Evolutionary conservation across 2,888 invertebrate genomes (phyloP), one percentile per base, ranked within the genome.

Genomic region (Falcaria lacertinaria): DNA sequence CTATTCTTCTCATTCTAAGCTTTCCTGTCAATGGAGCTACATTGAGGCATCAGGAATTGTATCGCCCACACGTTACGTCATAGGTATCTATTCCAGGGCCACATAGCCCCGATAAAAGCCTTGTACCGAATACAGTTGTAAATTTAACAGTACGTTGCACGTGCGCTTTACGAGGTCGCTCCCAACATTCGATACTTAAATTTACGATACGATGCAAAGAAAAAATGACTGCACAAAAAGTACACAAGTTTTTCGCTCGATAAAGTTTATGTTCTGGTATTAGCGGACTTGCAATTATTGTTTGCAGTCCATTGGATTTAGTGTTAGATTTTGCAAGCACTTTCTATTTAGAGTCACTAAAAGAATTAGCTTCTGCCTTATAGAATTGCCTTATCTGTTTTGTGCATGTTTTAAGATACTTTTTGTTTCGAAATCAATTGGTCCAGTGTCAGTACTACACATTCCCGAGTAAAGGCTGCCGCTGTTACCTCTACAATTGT

Each of bases 141-240:
- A 60, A 59, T 63, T 54, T 58, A 53, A 66, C 63, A 66, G 60
- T 66, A 64, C 62, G 57, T 57, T 60, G 64, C 65, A 64, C 64
- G 67, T 61, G 53, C 60, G 54, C 43, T 73, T 69, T 72, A 69
- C 60, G 64, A 62, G 45, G 38, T 53, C 44, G 45, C 49, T 33
- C 48, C 60, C 52, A 54, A 43, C 50, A 64, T 54, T 58, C 54
- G 60, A 66, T 69, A 56, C 47, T 61, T 57, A 63, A 74, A 77
- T 76, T 74, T 75, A 78, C 62, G 75, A 64, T 60, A 60, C 60
- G 52, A 50, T 50, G 46, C 39, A 40, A 45, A 59, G 61, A 64
- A 69, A 64, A 47, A 39, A 51, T 54, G 47, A 40, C 42, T 50
- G 48, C 43, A 47, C 41, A 46, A 53, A 47, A 63, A 60, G 60